Evolutionary conservation across 2,888 invertebrate genomes (phyloP).

Genomic region (Caradrina kadenii): DNA sequence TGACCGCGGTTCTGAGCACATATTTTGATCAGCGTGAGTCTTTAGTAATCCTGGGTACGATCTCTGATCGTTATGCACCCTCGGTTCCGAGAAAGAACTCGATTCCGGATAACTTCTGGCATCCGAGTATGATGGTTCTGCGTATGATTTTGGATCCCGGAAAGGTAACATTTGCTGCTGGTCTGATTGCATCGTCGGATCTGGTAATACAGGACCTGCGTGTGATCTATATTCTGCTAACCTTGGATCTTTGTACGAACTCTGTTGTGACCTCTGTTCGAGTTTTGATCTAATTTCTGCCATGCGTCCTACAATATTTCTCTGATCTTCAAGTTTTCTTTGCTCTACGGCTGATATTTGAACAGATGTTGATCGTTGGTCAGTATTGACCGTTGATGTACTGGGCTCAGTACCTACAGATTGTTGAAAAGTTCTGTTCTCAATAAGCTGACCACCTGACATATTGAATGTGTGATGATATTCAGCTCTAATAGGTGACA

Average conservation of each 20-base stretch:
- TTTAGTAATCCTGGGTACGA: constrained; percentile 14
- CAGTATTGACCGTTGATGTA: constrained; percentile 10
- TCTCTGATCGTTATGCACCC: constrained; percentile 25
- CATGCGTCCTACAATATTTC: constrained; percentile 14
- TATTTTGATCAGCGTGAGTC: constrained; percentile 26
- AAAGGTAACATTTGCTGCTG: constrained; percentile 21
- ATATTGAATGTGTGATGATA: constrained; percentile 38
- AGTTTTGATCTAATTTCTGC: constrained; percentile 28
- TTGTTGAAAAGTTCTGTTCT: constrained; percentile 42
- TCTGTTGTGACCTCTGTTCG: constrained; percentile 29
- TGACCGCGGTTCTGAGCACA: constrained; percentile 31
- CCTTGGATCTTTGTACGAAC: constrained; percentile 22
- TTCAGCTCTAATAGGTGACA: constrained; percentile 38
- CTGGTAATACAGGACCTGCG: constrained; percentile 22
- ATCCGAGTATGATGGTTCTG: constrained; percentile 20
- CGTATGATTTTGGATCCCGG: constrained; percentile 24
- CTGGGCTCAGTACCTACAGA: constrained; percentile 24
- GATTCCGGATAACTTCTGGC: constrained; percentile 27
- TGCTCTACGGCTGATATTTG: constrained; percentile 24
- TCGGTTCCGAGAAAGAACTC: constrained; percentile 19
- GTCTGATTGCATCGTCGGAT: constrained; percentile 37
- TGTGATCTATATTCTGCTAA: constrained; percentile 35
- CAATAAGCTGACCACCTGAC: constrained; percentile 47
- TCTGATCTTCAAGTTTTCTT: constrained; percentile 14
- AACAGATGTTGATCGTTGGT: constrained; percentile 9